These are phyloP conservation scores for Augiades crinisus DNA, from an alignment of 2,888 invertebrate species.

Conservation along the genomic window DNA sequence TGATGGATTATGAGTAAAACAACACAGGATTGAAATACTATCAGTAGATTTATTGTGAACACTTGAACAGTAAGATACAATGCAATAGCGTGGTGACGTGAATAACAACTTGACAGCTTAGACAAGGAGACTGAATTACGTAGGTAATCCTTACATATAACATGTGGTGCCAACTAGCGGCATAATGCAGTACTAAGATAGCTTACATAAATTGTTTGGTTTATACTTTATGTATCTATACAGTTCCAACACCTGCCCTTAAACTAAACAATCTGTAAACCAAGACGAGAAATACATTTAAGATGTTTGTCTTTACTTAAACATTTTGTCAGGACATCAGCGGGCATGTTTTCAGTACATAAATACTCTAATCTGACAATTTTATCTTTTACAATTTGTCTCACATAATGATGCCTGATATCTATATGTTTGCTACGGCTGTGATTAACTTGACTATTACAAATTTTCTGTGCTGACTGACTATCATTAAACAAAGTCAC, in stretches of 20 bases:
- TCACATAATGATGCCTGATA: neutral
- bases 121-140: too few species aligned
- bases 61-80: too few species aligned
- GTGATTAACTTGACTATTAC: neutral
- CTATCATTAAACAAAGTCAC: neutral
- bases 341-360: neutral
- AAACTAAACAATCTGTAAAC: constrained; percentile 21
- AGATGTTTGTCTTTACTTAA: constrained; percentile 21
- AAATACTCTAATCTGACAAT: neutral
- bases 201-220: too few species aligned
- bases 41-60: too few species aligned
- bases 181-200: too few species aligned
- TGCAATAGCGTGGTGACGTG: too few species aligned
- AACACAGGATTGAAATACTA: too few species aligned
- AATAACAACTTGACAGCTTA: too few species aligned
- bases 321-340: neutral
- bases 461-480: constrained; percentile 4
- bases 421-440: neutral
- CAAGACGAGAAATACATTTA: constrained; percentile 19
- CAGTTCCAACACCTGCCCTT: constrained; percentile 23
- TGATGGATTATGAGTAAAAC: too few species aligned
- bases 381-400: neutral
- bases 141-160: too few species aligned
- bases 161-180: too few species aligned
- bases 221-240: too few species aligned